Conservation (phyloP, 2,797 vertebrate genomes). For the Scomberomorus guttatus region DNA sequence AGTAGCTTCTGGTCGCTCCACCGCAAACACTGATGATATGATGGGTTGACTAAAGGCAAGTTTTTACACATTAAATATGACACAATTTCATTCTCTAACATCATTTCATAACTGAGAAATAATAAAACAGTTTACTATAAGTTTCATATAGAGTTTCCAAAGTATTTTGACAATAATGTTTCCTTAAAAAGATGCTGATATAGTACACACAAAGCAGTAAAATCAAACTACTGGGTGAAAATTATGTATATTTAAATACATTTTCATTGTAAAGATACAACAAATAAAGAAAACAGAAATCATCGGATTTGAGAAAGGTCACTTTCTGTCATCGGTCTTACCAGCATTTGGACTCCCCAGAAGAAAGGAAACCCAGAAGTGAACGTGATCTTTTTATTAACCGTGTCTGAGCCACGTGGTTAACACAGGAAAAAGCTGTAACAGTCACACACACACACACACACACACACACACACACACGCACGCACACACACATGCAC, state of each 20-base stretch:
- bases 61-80: conserved; percentile 22
- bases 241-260: not conserved
- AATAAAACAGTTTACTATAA: not conserved
- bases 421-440: conserved; percentile 85
- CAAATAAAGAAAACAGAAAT: not conserved
- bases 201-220: not conserved
- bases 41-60: not conserved
- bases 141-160: not conserved
- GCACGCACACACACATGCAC: conserved; percentile 45
- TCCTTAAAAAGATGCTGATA: conserved; percentile 12
- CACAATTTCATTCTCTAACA: not conserved
- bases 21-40: conserved; percentile 26
- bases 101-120: not conserved
- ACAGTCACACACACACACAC: conserved; percentile 39
- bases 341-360: conserved; percentile 66
- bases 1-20: conserved; percentile 67
- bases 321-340: conserved; percentile 64
- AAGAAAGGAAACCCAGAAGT: conserved; percentile 86
- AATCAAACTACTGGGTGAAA: not conserved
- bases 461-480: conserved; percentile 18
- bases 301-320: not conserved
- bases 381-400: conserved; percentile 88
- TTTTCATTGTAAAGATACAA: not conserved
- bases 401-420: conserved; percentile 87
- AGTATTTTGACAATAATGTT: conserved; percentile 1